Percentiles rank a stretch among this genome's conserved stretches.
These are phyloP conservation scores for Talpa occidentalis DNA, from an alignment of 2,113 vertebrate species.

Conservation along the genomic window DNA sequence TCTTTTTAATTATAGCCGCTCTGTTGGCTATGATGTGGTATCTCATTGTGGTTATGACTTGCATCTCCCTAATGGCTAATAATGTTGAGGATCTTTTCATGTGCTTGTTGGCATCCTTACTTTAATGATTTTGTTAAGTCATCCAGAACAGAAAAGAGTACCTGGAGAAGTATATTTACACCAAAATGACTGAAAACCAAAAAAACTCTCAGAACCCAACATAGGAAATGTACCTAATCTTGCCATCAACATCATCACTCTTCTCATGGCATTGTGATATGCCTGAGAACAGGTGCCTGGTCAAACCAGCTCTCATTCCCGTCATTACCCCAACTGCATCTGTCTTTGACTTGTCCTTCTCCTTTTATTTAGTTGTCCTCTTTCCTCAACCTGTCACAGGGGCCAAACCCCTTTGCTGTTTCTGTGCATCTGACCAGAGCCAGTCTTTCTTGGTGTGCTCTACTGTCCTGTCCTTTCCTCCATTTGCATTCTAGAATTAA, in stretches of 20 bases:
- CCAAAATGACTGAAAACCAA: neutral
- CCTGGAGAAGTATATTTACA: neutral
- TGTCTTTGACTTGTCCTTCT: neutral
- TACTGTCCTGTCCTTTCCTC: neutral
- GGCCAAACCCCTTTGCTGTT: neutral
- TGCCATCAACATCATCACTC: neutral
- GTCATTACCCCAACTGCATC: neutral
- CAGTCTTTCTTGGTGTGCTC: neutral
- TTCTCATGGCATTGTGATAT: accelerated
- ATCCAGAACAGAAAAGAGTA: neutral
- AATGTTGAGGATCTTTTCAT: neutral
- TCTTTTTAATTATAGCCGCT: neutral
- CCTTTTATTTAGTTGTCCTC: neutral
- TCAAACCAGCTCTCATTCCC: neutral
- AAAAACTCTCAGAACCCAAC: neutral
- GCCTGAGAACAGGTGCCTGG: neutral
- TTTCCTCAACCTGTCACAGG: neutral
- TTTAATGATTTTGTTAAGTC: neutral
- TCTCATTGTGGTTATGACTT: neutral
- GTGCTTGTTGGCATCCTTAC: neutral
- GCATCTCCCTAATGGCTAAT: neutral
- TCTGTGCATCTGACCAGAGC: neutral
- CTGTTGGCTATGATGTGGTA: neutral
- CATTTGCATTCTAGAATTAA: neutral
- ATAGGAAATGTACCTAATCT: neutral